Percentiles rank a stretch among this genome's conserved stretches.
phyloP scores from a whole-genome alignment of 35 echinoderm and acorn worm species.

The Eucidaris tribuloides region DNA sequence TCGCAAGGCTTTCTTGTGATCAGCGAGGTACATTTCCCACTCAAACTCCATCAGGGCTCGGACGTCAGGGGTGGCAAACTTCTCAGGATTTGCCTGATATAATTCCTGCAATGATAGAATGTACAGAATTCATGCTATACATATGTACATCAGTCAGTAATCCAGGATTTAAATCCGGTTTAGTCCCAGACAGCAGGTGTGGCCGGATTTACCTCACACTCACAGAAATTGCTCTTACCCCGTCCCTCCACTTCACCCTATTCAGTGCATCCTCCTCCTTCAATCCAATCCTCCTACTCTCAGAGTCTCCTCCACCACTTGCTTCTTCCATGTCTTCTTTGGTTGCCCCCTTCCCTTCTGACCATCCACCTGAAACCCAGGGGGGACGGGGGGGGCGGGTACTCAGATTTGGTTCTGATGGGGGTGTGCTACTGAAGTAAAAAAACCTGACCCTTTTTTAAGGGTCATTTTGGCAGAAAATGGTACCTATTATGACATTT shows the following conservation, averaged over 20 bases:
- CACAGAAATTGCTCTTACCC: too few species aligned
- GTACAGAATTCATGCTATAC: neutral
- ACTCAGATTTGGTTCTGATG: too few species aligned
- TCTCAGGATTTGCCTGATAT: conserved; percentile 54
- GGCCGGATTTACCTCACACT: too few species aligned
- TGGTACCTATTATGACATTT: too few species aligned
- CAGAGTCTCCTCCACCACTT: neutral
- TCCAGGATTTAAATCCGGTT: neutral
- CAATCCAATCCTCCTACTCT: neutral
- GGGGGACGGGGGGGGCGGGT: too few species aligned
- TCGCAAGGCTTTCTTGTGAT: conserved; percentile 65
- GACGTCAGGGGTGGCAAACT: conserved; percentile 64
- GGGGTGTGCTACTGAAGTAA: too few species aligned
- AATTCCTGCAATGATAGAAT: conserved; percentile 49
- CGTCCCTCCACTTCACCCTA: neutral
- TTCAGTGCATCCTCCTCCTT: neutral
- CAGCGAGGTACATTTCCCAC: conserved; percentile 75
- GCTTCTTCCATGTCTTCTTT: too few species aligned
- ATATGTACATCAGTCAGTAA: neutral
- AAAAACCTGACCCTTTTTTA: too few species aligned
- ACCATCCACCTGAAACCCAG: too few species aligned
- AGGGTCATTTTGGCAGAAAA: too few species aligned
- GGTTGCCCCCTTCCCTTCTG: too few species aligned
- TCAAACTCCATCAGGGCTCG: conserved; percentile 85
- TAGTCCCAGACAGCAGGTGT: neutral